phyloP scores from a whole-genome alignment of 2,888 invertebrate genomes.

The Campoplex nolae region DNA sequence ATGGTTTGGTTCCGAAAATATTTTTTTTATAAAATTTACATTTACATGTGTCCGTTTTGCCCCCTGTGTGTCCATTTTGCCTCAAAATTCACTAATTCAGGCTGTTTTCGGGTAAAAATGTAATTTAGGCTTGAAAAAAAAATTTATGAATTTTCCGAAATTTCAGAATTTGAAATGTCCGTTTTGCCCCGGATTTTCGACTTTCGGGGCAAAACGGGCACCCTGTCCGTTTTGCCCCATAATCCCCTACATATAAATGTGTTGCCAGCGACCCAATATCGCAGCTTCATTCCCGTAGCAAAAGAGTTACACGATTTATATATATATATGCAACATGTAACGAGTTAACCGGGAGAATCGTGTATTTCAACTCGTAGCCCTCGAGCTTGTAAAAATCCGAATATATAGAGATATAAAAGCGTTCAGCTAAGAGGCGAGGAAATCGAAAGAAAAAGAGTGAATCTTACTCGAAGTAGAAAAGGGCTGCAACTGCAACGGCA shows the following conservation, averaged over 20 bases:
- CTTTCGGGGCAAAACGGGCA: too few relatives aligned
- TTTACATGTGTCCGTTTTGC: too few relatives aligned
- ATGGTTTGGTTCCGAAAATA: too few relatives aligned
- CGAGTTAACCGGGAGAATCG: constrained; percentile 26
- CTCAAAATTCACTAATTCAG: too few relatives aligned
- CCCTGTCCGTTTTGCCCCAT: too few relatives aligned
- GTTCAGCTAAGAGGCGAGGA: constrained; percentile 30
- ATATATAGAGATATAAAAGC: constrained; percentile 36
- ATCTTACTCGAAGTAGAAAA: constrained; percentile 37
- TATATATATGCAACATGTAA: background rate
- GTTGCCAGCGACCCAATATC: constrained; percentile 5
- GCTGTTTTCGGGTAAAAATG: too few relatives aligned
- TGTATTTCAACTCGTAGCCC: constrained; percentile 34
- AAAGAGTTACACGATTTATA: constrained; percentile 16
- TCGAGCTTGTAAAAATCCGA: constrained; percentile 58
- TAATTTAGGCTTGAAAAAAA: too few relatives aligned
- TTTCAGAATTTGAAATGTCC: too few relatives aligned
- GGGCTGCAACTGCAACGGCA: constrained; percentile 33
- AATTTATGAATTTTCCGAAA: too few relatives aligned
- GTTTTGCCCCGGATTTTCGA: too few relatives aligned
- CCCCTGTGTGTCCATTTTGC: too few relatives aligned
- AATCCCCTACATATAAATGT: constrained; percentile 3
- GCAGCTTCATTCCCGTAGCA: constrained; percentile 38
- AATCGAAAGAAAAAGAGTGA: constrained; percentile 17
- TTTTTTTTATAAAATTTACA: too few relatives aligned